Evolutionary conservation across 2,888 invertebrate genomes (phyloP), one percentile per base, ranked within the genome.

Genomic region (Drosophila yooni): DNA sequence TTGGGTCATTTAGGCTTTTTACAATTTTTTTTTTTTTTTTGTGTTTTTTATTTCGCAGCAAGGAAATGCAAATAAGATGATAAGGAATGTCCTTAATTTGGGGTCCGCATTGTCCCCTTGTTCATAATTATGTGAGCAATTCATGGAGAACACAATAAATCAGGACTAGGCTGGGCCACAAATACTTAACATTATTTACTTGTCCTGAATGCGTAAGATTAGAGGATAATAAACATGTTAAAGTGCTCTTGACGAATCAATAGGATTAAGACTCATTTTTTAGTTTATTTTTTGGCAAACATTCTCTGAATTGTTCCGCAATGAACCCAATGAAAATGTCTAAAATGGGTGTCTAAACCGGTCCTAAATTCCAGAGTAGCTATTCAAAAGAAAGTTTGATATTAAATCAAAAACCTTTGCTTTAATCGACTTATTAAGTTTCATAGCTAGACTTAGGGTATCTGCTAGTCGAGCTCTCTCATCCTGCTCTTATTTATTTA

Each of bases 1-100:
- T 82, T 74, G 18, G 79, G 68, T 61, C 74, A 78, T 79, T 78
- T 79, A 62, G 74, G 74, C 74, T 68, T 78, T 76, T 72, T 63
- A 48, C 15, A 48, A 36, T 56, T 50, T 57, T 21, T 21, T 21
- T 21, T 21, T 21, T 21, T 46, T 68, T 27, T 36, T 13, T 5
- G 3, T 10, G 5, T n/a, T 33, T 50, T 54, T 51, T 43, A 58
- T 29, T 67, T 40, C 36, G 34, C 53, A 76, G 56, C 61, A 53
- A 52, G 34, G 34, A 81, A 78, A 79, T 79, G 82, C 82, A 81
- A 79, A 79, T 79, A 62, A 53, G 78, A 58, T 58, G 79, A 77
- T 79, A 81, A 81, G 63, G 68, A 78, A 81, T 81, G 81, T 62
- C 65, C 51, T 58, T 81, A 65, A 79, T 65, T 75, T 70, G 43